phyloP scores from a whole-genome alignment of 2,888 invertebrate genomes.

The Acanthopleura granulata region DNA sequence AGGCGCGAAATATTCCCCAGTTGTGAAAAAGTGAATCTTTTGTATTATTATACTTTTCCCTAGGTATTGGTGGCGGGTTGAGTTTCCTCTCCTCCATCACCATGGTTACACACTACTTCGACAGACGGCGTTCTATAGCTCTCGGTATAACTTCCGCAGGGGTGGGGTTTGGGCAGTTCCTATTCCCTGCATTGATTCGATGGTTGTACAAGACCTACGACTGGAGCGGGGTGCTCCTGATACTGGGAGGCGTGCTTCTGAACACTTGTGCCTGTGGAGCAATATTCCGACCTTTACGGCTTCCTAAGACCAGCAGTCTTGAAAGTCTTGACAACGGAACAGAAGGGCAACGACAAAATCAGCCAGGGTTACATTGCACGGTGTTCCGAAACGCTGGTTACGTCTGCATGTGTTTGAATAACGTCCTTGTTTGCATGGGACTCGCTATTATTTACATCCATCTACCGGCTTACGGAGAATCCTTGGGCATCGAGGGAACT shows the following conservation, averaged over 20 bases:
- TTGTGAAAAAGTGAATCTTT: neutral
- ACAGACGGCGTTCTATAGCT: slow-evolving; percentile 41
- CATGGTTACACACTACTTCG: slow-evolving; percentile 48
- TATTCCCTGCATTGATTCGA: slow-evolving; percentile 47
- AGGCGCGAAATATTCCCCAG: too few species aligned
- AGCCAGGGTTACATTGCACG: slow-evolving; percentile 30
- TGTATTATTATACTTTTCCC: slow-evolving; percentile 8
- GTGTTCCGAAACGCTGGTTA: slow-evolving; percentile 42
- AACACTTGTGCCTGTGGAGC: slow-evolving; percentile 45
- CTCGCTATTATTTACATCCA: slow-evolving; percentile 49
- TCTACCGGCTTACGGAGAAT: slow-evolving; percentile 41
- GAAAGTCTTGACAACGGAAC: neutral
- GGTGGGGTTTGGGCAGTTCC: slow-evolving; percentile 48
- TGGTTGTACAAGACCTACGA: slow-evolving; percentile 40
- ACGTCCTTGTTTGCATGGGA: slow-evolving; percentile 45
- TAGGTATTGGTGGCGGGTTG: slow-evolving; percentile 51
- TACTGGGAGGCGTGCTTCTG: slow-evolving; percentile 43
- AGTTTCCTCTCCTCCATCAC: slow-evolving; percentile 46
- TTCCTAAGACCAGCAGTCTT: neutral
- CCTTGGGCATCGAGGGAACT: slow-evolving; percentile 33
- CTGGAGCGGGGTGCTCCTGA: slow-evolving; percentile 46
- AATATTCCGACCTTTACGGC: slow-evolving; percentile 36
- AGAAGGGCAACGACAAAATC: neutral
- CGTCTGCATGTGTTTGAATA: slow-evolving; percentile 40
- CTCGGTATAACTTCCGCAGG: slow-evolving; percentile 50